A percentile compares a stretch with the other conserved stretches of the same genome.
These are phyloP conservation scores for Athene cunicularia DNA, from an alignment of 2,113 vertebrate genomes.

Conservation along the genomic window DNA sequence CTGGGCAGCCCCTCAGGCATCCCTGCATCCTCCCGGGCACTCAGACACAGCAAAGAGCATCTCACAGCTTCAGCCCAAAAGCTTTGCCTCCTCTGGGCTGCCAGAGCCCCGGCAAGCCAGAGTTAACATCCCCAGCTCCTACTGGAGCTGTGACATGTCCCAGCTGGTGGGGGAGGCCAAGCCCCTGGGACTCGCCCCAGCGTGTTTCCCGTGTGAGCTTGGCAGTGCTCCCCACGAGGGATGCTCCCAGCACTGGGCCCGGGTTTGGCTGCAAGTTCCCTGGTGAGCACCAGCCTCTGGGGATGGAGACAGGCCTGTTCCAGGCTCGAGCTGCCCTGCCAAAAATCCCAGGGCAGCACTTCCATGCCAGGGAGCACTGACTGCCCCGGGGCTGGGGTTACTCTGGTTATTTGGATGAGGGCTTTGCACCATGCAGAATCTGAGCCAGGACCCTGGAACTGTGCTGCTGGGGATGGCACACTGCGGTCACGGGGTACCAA, in stretches of 20 bases:
- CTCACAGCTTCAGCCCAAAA: neutral
- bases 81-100: neutral
- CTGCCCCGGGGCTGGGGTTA: neutral
- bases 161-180: neutral
- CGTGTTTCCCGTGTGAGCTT: neutral
- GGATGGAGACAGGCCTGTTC: neutral
- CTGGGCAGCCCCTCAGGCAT: neutral
- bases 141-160: neutral
- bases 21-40: neutral
- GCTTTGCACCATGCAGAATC: neutral
- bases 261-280: neutral
- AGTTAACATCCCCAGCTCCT: neutral
- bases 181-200: neutral
- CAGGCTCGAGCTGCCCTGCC: neutral
- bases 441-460: neutral
- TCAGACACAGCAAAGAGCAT: neutral
- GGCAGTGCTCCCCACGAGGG: neutral
- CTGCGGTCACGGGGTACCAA: neutral
- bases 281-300: neutral
- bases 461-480: neutral
- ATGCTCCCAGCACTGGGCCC: neutral
- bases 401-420: neutral
- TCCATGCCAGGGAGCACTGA: fast-evolving
- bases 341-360: neutral
- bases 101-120: neutral